Base-by-base conservation (phyloP, 2,797 vertebrate genomes). In the Lateolabrax maculatus region DNA sequence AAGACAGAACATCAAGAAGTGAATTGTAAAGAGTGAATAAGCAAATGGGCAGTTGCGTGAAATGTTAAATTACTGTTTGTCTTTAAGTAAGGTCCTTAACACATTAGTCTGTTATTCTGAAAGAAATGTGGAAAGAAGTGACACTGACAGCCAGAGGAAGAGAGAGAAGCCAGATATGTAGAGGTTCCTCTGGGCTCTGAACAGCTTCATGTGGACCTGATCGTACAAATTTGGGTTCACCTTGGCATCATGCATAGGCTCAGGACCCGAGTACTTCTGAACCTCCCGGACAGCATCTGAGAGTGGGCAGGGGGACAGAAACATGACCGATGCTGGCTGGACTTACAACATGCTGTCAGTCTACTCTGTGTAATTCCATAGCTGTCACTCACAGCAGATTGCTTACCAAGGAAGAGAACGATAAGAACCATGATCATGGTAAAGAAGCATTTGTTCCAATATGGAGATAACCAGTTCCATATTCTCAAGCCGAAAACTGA, bases 201-300 rank as follows among this genome's bases (percentile, higher is more conserved):
- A 99, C 80, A 99, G 96, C 95, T 98, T 99, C 98, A 99, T 98
- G 85, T 98, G 97, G 64, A 97, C 86, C n/a, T 98, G 96, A 89
- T 99, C 98, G 39, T 95, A 96, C 64, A 95, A 77, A 75, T 89
- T 96, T 41, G 94, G 84, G 86, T 93, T 95, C 76, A 91, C 44
- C 56, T 90, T 92, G 82, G 90, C 80, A 16, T 90, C 91, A 55
- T 95, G 96, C 75, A 93, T 79, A 34, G 86, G 78, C 5, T 96
- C 91, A 25, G 90, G 31, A 0, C 75, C 79, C 0, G 98, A 98
- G 71, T 99, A 99, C 83, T 98, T 99, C 83, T 93, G 96, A 74
- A 99, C 96, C 90, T 99, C 98, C 69, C 97, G 95, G 73, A 96
- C 2, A 61, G 98, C 97, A 92, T 99, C 98, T 99, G 82, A 63